Evolutionary conservation across 2,888 invertebrate species (phyloP), one percentile per base, ranked within the genome.

Genomic region (Tenthredo distinguenda): DNA sequence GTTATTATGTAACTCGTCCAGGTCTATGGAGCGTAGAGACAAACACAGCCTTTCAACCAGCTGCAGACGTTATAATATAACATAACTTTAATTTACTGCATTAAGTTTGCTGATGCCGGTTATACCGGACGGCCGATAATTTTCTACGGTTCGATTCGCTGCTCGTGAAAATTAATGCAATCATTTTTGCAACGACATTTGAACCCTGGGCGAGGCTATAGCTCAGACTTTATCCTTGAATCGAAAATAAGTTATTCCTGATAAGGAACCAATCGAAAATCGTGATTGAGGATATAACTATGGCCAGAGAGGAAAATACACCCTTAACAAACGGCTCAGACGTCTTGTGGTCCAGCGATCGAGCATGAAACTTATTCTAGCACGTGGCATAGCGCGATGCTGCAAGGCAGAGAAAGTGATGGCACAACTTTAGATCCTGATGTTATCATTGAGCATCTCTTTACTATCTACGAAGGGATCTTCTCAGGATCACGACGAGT

Each of bases 401-500:
- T 31, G 81, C 81, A 50, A 68, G 43, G 18, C 85, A 87, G 92
- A 92, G 92, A 92, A 92, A 92, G 92, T 91, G 92, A 92, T 90
- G 90, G 92, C 90, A 92, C 90, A 89, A 87, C 87, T 86, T 88
- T 88, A 91, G 90, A 91, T 91, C 88, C 90, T 90, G 92, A 92
- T 92, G 87, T 87, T 91, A 92, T 92, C 92, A 81, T 7, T 87
- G 87, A 50, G 26, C 55, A 85, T 85, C 81, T 85, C 71, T 87
- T 77, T 87, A 87, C 86, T 91, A 91, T 91, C 91, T 87, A 86
- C 87, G 86, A 84, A 89, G 86, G 89, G 89, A 92, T 92, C 92
- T 91, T 90, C 90, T 88, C 90, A 91, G 90, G 88, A 87, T 87
- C 88, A 85, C 85, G 86, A 84, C 87, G 86, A 86, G 88, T 86